These are phyloP conservation scores for Mus spretus DNA, from an alignment of 2,797 vertebrate species.

Conservation along the genomic window DNA sequence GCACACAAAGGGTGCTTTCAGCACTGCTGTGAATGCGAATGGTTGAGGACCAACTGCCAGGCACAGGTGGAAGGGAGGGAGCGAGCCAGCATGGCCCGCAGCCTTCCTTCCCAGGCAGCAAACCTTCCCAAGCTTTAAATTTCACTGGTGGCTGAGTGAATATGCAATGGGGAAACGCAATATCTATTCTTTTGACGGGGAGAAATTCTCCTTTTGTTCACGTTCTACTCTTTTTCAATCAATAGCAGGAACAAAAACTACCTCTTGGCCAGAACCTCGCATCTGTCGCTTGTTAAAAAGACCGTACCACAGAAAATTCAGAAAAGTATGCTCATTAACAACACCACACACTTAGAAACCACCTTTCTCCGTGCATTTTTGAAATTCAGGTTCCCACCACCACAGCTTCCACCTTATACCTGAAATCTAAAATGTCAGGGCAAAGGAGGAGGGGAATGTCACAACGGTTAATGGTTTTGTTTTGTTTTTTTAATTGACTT, in stretches of 20 bases:
- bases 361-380: background rate
- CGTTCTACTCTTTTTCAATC: background rate
- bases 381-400: background rate
- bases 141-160: background rate
- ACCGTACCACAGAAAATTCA: background rate
- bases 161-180: background rate
- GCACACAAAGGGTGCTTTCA: background rate
- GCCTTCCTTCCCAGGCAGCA: conserved; percentile 2
- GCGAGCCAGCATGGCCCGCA: background rate
- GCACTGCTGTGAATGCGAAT: background rate
- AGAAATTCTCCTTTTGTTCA: background rate
- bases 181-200: background rate
- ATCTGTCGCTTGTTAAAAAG: background rate
- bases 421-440: background rate
- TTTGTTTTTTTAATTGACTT: background rate
- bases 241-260: background rate
- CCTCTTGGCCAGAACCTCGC: background rate
- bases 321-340: background rate
- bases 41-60: background rate
- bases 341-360: background rate
- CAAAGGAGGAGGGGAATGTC: background rate
- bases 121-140: background rate
- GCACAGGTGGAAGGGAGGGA: background rate
- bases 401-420: background rate
- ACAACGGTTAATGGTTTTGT: background rate